Evolutionary conservation across 2,888 invertebrate species (phyloP).

Genomic region (Leptothorax acervorum): DNA sequence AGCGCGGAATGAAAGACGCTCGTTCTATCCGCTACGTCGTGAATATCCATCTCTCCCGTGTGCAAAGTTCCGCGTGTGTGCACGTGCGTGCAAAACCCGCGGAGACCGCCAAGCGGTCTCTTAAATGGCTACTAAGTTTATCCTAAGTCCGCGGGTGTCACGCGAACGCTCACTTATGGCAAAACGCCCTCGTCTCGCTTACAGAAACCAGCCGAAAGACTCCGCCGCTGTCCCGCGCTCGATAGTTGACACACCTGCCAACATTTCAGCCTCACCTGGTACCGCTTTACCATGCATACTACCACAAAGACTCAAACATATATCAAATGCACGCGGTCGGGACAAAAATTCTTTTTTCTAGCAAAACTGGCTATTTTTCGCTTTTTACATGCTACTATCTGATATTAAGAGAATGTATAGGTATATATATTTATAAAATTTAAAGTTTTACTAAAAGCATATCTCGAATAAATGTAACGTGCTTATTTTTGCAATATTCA

Average conservation of each 20-base stretch:
- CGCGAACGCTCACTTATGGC: constrained; percentile 74
- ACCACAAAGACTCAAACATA: constrained; percentile 8
- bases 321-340: not conserved
- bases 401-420: no score
- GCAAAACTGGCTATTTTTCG: not conserved
- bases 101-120: constrained; percentile 50
- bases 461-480: not conserved
- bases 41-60: constrained; percentile 27
- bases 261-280: constrained; percentile 74
- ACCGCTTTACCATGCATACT: constrained; percentile 16
- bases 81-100: constrained; percentile 51
- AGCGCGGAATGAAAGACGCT: constrained; percentile 60
- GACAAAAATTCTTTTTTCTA: constrained; percentile 44
- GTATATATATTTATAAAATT: not conserved
- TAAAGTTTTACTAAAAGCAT: not conserved
- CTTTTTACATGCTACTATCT: constrained; percentile 5
- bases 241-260: constrained; percentile 82
- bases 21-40: constrained; percentile 42
- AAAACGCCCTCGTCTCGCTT: constrained; percentile 63
- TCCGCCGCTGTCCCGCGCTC: constrained; percentile 71
- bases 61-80: constrained; percentile 44
- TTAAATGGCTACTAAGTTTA: constrained; percentile 78
- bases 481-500: not conserved
- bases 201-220: constrained; percentile 69
- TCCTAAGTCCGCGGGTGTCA: constrained; percentile 71